Evolutionary conservation across 2,113 vertebrate species (phyloP).

Genomic region (Pungitius pungitius): DNA sequence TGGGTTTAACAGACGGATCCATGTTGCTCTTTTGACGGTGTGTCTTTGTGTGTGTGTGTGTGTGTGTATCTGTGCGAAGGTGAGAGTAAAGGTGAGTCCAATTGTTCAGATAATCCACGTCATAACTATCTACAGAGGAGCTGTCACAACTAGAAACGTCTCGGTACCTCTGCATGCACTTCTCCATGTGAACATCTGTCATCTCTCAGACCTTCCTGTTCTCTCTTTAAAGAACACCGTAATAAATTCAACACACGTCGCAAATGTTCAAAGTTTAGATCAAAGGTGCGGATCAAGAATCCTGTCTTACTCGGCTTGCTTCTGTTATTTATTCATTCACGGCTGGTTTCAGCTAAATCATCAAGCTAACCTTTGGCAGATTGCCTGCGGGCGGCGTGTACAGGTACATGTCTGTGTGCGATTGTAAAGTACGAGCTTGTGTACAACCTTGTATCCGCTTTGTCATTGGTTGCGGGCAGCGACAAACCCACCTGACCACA

Average conservation of each 20-base stretch:
- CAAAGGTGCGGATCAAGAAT: constrained; percentile 17
- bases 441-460: neutral
- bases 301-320: neutral
- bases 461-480: neutral
- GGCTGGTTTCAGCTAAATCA: constrained; percentile 24
- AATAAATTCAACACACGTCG: constrained; percentile 12
- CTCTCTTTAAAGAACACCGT: neutral
- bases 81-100: constrained; percentile 10
- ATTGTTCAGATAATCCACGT: constrained; percentile 35
- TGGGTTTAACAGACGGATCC: constrained; percentile 26
- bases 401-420: neutral
- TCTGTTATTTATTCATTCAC: constrained; percentile 28
- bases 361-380: constrained; percentile 33
- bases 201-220: neutral
- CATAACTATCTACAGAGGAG: constrained; percentile 19
- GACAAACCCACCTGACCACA: constrained; percentile 17
- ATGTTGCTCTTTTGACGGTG: constrained; percentile 43
- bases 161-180: constrained; percentile 4
- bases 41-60: neutral
- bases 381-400: neutral
- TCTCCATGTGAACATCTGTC: neutral
- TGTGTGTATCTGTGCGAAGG: constrained; percentile 2
- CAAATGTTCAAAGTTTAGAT: constrained; percentile 5
- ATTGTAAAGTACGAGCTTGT: constrained; percentile 1
- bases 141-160: constrained; percentile 30